Evolutionary conservation across 2,113 vertebrate genomes (phyloP).

Genomic region (Poeciliopsis retropinna): DNA sequence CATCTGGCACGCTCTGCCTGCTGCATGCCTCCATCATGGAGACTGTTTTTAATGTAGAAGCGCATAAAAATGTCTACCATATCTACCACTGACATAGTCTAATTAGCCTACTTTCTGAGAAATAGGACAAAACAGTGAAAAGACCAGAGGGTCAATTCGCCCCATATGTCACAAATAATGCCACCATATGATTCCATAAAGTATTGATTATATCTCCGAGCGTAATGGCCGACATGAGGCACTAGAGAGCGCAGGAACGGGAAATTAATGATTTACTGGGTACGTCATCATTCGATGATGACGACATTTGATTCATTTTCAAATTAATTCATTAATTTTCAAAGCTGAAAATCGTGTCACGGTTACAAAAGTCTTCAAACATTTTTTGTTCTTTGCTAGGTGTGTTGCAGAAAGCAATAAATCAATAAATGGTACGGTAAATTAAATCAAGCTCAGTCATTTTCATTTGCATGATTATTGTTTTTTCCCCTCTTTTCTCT

Average conservation of each 20-base stretch:
- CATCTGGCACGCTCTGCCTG: no score
- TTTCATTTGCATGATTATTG: no score
- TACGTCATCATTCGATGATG: no score
- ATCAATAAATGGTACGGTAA: no score
- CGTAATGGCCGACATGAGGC: conserved; percentile 17
- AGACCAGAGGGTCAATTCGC: conserved; percentile 21
- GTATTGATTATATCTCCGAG: conserved; percentile 64
- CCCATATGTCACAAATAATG: conserved; percentile 55
- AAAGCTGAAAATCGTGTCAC: not conserved
- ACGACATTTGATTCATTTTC: no score
- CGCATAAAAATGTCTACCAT: not conserved
- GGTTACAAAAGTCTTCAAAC: not conserved
- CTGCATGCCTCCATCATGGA: no score
- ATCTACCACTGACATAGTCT: not conserved
- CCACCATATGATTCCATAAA: conserved; percentile 74
- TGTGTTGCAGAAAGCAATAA: no score
- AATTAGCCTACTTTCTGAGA: conserved; percentile 32
- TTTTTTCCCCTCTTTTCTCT: no score
- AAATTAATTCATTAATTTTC: no score
- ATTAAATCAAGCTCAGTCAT: no score
- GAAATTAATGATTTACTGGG: conserved; percentile 55
- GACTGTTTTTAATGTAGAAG: no score
- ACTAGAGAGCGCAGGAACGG: conserved; percentile 26
- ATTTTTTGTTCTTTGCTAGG: not conserved
- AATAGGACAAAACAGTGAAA: conserved; percentile 47